Percentiles rank a stretch among this genome's conserved stretches.
Evolutionary conservation across 1,140 invertebrate genomes (phyloP).

Genomic region (Meteorus sp.): DNA sequence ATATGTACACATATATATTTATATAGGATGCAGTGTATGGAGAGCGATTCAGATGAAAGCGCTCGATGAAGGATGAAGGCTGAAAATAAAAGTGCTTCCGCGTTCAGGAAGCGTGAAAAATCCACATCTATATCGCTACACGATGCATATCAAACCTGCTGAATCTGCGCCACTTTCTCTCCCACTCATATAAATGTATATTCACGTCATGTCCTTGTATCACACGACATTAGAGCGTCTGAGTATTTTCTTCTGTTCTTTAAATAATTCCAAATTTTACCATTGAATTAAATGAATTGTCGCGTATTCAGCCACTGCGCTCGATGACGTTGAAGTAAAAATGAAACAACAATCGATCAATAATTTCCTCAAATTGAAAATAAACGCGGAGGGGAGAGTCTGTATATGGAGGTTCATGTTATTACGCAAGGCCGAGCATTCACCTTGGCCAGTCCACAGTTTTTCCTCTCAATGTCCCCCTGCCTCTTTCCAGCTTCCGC

Average conservation of each 20-base stretch:
- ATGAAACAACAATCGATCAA: too few species aligned
- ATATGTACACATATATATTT: too few species aligned
- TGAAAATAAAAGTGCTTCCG: slow-evolving; percentile 28
- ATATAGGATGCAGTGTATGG: too few species aligned
- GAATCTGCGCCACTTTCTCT: slow-evolving; percentile 20
- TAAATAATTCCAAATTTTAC: too few species aligned
- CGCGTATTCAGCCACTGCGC: too few species aligned
- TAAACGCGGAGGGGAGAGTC: slow-evolving; percentile 1
- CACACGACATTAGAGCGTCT: too few species aligned
- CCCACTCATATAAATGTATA: not conserved
- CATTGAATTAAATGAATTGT: too few species aligned
- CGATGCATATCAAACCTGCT: slow-evolving; percentile 19
- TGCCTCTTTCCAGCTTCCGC: not conserved
- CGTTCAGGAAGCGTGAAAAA: slow-evolving; percentile 25
- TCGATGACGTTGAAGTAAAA: too few species aligned
- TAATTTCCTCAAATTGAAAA: too few species aligned
- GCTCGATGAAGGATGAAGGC: slow-evolving; percentile 24
- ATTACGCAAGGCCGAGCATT: slow-evolving; percentile 22
- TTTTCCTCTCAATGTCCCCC: slow-evolving; percentile 1
- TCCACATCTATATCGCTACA: slow-evolving; percentile 19
- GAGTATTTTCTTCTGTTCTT: too few species aligned
- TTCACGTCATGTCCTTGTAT: slow-evolving; percentile 12
- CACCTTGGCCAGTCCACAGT: slow-evolving; percentile 16
- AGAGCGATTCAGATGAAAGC: slow-evolving; percentile 27
- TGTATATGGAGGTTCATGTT: not conserved